Percentiles rank a stretch among this genome's conserved stretches.
phyloP scores from a whole-genome alignment of 2,888 invertebrate genomes.

The Bruchidius siliquastri region DNA sequence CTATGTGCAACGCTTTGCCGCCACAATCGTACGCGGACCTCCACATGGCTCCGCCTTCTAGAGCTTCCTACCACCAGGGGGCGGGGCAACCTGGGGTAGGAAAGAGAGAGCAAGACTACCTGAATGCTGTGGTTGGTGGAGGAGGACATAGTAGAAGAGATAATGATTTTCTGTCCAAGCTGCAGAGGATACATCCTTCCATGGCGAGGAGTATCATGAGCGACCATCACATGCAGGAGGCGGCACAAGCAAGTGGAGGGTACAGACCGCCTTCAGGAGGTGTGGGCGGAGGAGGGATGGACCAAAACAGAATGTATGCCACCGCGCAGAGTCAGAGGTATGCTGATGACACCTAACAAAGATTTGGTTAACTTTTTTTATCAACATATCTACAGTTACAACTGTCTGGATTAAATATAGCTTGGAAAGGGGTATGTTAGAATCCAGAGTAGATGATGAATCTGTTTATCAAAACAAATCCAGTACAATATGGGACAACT shows the following conservation, averaged over 20 bases:
- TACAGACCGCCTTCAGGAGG: background rate
- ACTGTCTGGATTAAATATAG: too few relatives aligned
- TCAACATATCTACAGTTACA: too few relatives aligned
- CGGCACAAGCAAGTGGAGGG: slow-evolving; percentile 20
- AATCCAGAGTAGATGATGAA: too few relatives aligned
- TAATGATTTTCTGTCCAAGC: slow-evolving; percentile 38
- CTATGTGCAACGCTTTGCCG: background rate
- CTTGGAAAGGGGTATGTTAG: too few relatives aligned
- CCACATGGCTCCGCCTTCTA: background rate
- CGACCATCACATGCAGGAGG: slow-evolving; percentile 39
- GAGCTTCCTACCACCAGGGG: background rate
- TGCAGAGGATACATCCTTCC: slow-evolving; percentile 38
- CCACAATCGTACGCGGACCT: background rate
- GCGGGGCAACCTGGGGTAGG: background rate
- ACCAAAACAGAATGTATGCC: slow-evolving; percentile 33
- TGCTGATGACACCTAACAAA: slow-evolving; percentile 19
- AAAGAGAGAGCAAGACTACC: background rate
- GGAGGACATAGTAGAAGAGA: slow-evolving; percentile 13
- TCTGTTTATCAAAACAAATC: too few relatives aligned
- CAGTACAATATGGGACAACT: too few relatives aligned
- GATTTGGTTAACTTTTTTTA: too few relatives aligned
- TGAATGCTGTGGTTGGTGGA: background rate
- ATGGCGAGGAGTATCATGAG: slow-evolving; percentile 42
- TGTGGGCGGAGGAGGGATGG: slow-evolving; percentile 27
- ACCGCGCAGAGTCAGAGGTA: slow-evolving; percentile 30